Evolutionary conservation across 2,888 invertebrate genomes (phyloP).

Genomic region (Leucozona laternaria): DNA sequence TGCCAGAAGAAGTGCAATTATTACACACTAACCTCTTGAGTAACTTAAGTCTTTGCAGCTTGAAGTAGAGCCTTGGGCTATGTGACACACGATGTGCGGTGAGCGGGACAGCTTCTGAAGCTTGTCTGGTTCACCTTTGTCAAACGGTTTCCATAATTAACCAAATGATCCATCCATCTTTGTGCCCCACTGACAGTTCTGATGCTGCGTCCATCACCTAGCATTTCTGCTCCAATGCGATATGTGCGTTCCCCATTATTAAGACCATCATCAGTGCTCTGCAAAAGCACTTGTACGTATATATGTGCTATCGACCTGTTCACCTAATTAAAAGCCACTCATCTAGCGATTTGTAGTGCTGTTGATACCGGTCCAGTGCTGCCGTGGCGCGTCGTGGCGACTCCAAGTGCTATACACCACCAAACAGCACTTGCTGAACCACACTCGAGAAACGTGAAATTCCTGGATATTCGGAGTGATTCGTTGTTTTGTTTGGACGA

Average conservation of each 20-base stretch:
- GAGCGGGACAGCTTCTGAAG: background rate
- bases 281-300: slow-evolving; percentile 46
- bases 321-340: slow-evolving; percentile 73
- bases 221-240: background rate
- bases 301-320: slow-evolving; percentile 60
- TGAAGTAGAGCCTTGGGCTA: background rate
- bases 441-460: slow-evolving; percentile 38
- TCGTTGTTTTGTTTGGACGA: slow-evolving; percentile 50
- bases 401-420: slow-evolving; percentile 8
- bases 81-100: background rate
- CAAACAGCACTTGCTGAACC: slow-evolving; percentile 4
- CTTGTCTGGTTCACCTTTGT: slow-evolving; percentile 62
- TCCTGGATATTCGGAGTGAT: slow-evolving; percentile 50
- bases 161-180: slow-evolving; percentile 64
- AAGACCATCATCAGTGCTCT: slow-evolving; percentile 54
- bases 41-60: slow-evolving; percentile 34
- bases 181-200: slow-evolving; percentile 52
- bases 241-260: slow-evolving; percentile 54
- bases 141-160: slow-evolving; percentile 73
- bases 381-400: background rate
- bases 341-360: slow-evolving; percentile 10
- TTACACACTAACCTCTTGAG: slow-evolving; percentile 52
- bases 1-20: slow-evolving; percentile 61
- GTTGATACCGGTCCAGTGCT: slow-evolving; percentile 12
- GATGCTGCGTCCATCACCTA: slow-evolving; percentile 25